Conservation (phyloP, 1,140 invertebrate genomes). For the Temnothorax longispinosus region DNA sequence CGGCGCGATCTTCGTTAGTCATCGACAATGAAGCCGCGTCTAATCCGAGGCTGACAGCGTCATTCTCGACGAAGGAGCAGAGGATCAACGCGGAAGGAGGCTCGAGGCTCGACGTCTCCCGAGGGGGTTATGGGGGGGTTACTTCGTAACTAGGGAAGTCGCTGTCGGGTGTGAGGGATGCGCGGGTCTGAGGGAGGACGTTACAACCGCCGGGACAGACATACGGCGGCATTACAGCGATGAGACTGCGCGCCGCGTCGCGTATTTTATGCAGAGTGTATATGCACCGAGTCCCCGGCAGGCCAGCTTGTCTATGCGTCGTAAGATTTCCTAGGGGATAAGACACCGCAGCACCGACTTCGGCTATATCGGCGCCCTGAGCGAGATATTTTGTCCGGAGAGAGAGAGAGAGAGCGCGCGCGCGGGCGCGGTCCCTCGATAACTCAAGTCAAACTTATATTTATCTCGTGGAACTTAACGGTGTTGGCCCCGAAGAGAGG, state of each 20-base stretch:
- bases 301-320: slow-evolving; percentile 68
- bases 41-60: not conserved
- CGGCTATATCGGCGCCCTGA: slow-evolving; percentile 29
- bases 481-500: not conserved
- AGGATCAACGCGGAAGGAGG: slow-evolving; percentile 18
- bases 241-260: slow-evolving; percentile 50
- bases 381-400: slow-evolving; percentile 25
- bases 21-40: not conserved
- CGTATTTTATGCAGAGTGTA: slow-evolving; percentile 53
- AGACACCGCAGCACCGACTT: slow-evolving; percentile 36
- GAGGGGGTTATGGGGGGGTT: not conserved
- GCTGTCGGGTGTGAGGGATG: slow-evolving; percentile 9
- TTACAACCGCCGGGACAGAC: slow-evolving; percentile 65
- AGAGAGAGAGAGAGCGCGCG: not conserved
- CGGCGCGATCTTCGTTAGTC: not conserved
- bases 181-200: slow-evolving; percentile 24
- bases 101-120: slow-evolving; percentile 5
- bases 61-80: not conserved
- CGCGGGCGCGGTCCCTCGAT: not conserved
- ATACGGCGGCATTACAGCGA: slow-evolving; percentile 70
- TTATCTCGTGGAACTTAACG: slow-evolving; percentile 20
- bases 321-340: slow-evolving; percentile 78
- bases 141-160: slow-evolving; percentile 26
- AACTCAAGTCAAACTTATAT: slow-evolving; percentile 49
- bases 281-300: slow-evolving; percentile 44